Base-by-base conservation (phyloP, 2,888 invertebrate genomes). In the Volucella inanis region DNA sequence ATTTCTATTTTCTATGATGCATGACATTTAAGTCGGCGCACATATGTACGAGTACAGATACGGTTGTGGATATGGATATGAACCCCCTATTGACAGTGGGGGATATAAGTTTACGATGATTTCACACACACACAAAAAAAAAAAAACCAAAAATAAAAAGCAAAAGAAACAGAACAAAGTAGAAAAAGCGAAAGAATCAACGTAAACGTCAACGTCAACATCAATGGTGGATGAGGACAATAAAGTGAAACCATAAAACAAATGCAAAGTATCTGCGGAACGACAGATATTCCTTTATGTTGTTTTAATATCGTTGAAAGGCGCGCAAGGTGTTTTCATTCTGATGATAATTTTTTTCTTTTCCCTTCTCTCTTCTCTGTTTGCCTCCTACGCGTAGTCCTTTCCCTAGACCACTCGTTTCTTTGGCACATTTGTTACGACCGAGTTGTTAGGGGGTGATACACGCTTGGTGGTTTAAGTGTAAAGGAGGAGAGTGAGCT, bases 211-310 rank as follows among this genome's bases (percentile, higher is more conserved):
- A 39, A 2, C 41, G 39, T 38, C 57, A 39, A 3, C 45, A n/a
- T 61, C 61, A 61, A 61, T 52, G 50, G 31, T 47, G 15, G 43
- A 15, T 22, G 14, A 31, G 41, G 39, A 75, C 74, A 84, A 61
- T 84, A 79, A 84, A 83, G 78, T 15, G 54, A 57, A 61, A 57
- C 31, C 71, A 67, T 85, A 85, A 80, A 76, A 76, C 75, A 85
- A 85, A 85, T 80, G 85, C 85, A 85, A 85, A 80, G 75, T 80
- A 85, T 85, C 85, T 85, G 80, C 45, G 76, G 80, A 80, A 76
- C 65, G 62, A 65, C 85, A 76, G 61, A 80, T 76, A 80, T 70
- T 57, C 79, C 79, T 83, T 79, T 84, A 79, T 84, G 70, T 75
- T 61, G 49, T 84, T 84, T 75, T 79, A 79, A 79, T 79, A 79